Evolutionary conservation across 2,888 invertebrate genomes (phyloP), one percentile per base, ranked within the genome.

Genomic region (Pseudoips prasinana): DNA sequence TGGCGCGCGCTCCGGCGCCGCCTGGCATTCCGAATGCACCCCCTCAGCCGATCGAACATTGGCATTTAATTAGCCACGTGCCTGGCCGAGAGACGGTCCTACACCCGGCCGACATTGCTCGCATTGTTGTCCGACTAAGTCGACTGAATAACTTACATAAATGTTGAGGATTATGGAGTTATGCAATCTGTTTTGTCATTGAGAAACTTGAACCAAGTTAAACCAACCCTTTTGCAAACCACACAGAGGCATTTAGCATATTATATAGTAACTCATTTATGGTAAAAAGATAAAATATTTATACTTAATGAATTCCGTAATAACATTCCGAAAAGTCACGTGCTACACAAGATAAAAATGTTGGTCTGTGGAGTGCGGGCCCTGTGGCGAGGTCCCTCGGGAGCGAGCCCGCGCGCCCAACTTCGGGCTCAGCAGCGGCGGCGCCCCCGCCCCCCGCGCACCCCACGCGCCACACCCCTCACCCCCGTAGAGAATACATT

Each of bases 11-110:
- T 54, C 49, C 59, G 61, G 50, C 64, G 63, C 66, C 65, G 63
- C 64, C 54, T 59, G 65, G 68, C 65, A 79, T 79, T 71, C 73
- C 66, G 60, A 62, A 67, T 74, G 77, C 78, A 75, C 76, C 69
- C 68, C 72, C 70, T 38, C 40, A 41, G 40, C 33, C 45, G 38
- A 34, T 64, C 61, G 67, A 70, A 63, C 78, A 72, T 71, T 60
- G 87, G 85, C 81, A 88, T 88, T 87, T 88, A 88, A 87, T 88
- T 88, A 88, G 77, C 81, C 84, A 78, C 85, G 82, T 82, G 75
- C 86, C 81, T 56, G 50, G 33, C 60, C 63, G 63, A 68, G 65
- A 67, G 63, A 59, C 68, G 61, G 65, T 64, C 64, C 70, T 50
- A 58, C 56, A 56, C 60, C 65, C 67, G 63, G 53, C 58, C 71